Percentiles rank a stretch among this genome's conserved stretches.
phyloP scores from a whole-genome alignment of 1,140 invertebrate genomes.

The Macrostomum lignano region DNA sequence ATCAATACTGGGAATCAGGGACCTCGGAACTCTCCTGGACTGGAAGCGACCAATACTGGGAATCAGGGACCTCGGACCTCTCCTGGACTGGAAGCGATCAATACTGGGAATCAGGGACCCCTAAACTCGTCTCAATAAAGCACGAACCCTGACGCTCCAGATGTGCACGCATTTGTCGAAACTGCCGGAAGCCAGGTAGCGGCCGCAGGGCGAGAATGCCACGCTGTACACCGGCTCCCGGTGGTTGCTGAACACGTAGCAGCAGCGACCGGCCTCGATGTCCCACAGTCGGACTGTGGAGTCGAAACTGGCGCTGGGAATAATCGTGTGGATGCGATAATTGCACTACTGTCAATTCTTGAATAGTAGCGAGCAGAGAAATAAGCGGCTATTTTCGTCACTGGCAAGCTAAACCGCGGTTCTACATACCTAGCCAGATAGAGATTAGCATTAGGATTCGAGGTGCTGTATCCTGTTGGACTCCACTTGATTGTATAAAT shows the following conservation, averaged over 20 bases:
- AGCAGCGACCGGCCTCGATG: slow-evolving; percentile 69
- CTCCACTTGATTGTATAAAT: slow-evolving; percentile 99
- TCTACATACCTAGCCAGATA: slow-evolving; percentile 61
- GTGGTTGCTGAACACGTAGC: slow-evolving; percentile 80
- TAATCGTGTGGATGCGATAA: no score
- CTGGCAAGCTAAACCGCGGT: no score
- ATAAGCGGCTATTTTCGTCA: no score
- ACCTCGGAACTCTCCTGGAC: no score
- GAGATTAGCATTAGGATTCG: slow-evolving; percentile 81
- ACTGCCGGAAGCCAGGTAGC: slow-evolving; percentile 79
- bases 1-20: no score
- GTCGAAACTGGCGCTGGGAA: slow-evolving; percentile 64
- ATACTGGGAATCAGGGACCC: no score
- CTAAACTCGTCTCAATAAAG: no score
- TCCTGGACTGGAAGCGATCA: no score
- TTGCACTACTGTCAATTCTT: no score
- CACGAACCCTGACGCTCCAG: slow-evolving; percentile 64
- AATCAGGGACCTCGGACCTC: no score
- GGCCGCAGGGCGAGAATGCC: slow-evolving; percentile 54
- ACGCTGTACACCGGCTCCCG: slow-evolving; percentile 62
- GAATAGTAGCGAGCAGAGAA: no score
- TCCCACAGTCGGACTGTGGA: slow-evolving; percentile 88
- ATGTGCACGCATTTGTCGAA: slow-evolving; percentile 98
- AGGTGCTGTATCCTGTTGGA: slow-evolving; percentile 74
- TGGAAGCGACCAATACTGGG: no score